Base-by-base conservation (phyloP, 2,888 invertebrate genomes). In the Anticlea derivata region DNA sequence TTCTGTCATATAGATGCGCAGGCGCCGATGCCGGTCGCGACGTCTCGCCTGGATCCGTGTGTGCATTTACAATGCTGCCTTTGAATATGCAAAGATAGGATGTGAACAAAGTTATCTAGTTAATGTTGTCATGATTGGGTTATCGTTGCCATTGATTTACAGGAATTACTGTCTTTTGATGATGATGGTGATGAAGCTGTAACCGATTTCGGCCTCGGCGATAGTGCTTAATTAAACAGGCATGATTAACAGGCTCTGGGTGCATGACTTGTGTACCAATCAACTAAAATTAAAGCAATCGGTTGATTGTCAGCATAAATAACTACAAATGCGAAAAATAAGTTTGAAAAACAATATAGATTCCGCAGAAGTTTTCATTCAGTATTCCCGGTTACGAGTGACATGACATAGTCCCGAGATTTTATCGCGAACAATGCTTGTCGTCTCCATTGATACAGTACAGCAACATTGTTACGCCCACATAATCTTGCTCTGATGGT, bases 381-480 rank as follows among this genome's bases (percentile, higher is more conserved):
- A 47, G 53, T 59, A 59, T 60, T 35, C 7, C 33, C 11, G 24
- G 30, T 23, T 50, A 54, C 30, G 50, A 54, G 55, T 58, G 49
- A 31, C 11, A 49, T 34, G 34, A n/a, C 17, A 17, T 17, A 17
- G 27, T 51, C 51, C 56, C 35, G 44, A 62, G 43, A 59, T 48
- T 38, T 49, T 51, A 49, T 41, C 39, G 53, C 46, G 55, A 58
- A 71, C 70, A 75, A 73, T 73, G 68, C 65, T 53, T 70, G 71
- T 66, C 68, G 65, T 63, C 70, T 65, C 62, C 63, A 67, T 69
- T 70, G 69, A 73, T 48, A 53, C 35, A 38, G 52, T 43, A 53
- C 73, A 69, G 65, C 64, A 66, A 70, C 60, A 73, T 73, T 74
- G 71, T 73, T 73, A 74, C 59, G 47, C 75, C 77, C 68, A 79